Evolutionary conservation across 2,888 invertebrate genomes (phyloP).

Genomic region (Lacanobia oleracea): DNA sequence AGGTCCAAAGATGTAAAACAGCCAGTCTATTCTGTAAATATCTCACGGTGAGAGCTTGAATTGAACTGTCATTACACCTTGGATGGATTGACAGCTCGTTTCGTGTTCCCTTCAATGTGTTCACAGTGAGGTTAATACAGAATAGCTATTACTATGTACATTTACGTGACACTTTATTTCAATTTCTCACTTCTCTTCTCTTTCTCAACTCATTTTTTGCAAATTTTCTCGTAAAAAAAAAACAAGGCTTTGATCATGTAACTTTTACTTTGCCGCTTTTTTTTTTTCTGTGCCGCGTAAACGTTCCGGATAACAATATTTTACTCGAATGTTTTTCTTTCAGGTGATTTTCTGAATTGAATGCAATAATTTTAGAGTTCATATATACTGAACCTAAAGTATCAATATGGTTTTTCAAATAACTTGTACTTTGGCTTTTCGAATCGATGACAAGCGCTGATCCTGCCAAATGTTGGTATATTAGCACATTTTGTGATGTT

Average conservation of each 20-base stretch:
- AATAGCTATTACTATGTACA: no score
- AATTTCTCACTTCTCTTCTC: background rate
- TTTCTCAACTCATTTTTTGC: background rate
- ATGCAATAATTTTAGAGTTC: constrained; percentile 18
- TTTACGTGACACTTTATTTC: no score
- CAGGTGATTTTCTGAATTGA: background rate
- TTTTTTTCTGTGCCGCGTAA: background rate
- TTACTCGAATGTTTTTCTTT: background rate
- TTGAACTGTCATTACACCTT: no score
- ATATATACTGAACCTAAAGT: background rate
- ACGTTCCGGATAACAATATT: background rate
- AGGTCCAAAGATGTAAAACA: no score
- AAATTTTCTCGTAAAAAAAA: no score
- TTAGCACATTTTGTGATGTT: constrained; percentile 80
- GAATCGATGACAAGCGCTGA: constrained; percentile 63
- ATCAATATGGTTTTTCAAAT: constrained; percentile 46
- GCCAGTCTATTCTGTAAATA: no score
- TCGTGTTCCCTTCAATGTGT: no score
- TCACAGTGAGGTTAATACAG: no score
- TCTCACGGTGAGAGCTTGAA: no score
- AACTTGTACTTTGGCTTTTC: constrained; percentile 46
- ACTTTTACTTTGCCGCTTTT: no score
- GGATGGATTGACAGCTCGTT: no score
- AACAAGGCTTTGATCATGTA: no score
- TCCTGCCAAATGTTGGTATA: constrained; percentile 74